Conservation (phyloP, 2,113 vertebrate species). For the Nicator chloris region DNA sequence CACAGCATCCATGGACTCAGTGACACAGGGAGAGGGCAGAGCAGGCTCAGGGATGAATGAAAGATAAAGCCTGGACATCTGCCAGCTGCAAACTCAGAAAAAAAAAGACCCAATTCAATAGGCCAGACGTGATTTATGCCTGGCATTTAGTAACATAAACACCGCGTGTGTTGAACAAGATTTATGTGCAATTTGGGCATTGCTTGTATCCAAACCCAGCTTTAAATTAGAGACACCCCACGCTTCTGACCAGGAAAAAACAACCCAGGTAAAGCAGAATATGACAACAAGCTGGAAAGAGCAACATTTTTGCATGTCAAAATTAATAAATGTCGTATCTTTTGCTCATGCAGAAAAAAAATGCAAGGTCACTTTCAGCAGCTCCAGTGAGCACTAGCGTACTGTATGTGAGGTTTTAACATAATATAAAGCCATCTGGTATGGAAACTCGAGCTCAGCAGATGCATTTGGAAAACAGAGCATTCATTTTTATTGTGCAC, state of each 20-base stretch:
- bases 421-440: constrained; percentile 54
- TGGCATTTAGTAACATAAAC: background rate
- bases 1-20: background rate
- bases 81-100: background rate
- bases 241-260: background rate
- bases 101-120: background rate
- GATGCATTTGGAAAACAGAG: constrained; percentile 47
- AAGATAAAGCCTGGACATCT: background rate
- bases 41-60: background rate
- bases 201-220: background rate
- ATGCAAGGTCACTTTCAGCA: constrained; percentile 43
- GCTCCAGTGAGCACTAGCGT: background rate
- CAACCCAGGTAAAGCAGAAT: background rate
- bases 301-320: background rate
- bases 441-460: constrained; percentile 24
- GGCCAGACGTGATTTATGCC: background rate
- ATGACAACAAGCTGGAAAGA: background rate
- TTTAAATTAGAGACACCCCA: background rate
- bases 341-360: background rate
- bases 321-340: constrained; percentile 3
- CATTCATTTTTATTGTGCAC: constrained; percentile 55
- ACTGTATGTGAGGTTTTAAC: constrained; percentile 40
- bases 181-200: background rate
- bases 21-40: background rate
- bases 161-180: background rate